Evolutionary conservation across 2,888 invertebrate genomes (phyloP).

Genomic region (Heteromyza rotundicornis): DNA sequence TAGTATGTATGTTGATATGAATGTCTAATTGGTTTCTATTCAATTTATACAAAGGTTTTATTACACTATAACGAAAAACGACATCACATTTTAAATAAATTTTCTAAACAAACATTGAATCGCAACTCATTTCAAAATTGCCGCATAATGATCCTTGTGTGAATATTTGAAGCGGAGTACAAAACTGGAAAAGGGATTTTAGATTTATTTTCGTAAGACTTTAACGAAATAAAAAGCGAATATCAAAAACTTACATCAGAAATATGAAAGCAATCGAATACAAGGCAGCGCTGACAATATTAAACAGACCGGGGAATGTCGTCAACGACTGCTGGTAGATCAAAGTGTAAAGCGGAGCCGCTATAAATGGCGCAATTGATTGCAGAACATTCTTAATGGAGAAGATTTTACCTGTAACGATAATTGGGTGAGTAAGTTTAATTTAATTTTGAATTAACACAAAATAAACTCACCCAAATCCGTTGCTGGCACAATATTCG

Average conservation of each 20-base stretch:
- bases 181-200: slow-evolving; percentile 37
- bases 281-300: slow-evolving; percentile 65
- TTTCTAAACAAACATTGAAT: background rate
- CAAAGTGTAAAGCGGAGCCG: slow-evolving; percentile 70
- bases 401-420: slow-evolving; percentile 69
- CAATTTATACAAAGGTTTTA: no score
- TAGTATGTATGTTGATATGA: no score
- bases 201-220: no score
- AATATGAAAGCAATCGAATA: slow-evolving; percentile 52
- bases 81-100: slow-evolving; percentile 1
- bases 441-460: background rate
- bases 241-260: slow-evolving; percentile 46
- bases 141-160: slow-evolving; percentile 48
- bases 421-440: background rate
- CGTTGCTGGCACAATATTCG: slow-evolving; percentile 55
- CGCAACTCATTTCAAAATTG: slow-evolving; percentile 43
- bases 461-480: slow-evolving; percentile 56
- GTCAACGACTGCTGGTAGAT: slow-evolving; percentile 69
- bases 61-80: no score
- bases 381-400: slow-evolving; percentile 72
- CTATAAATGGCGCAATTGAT: slow-evolving; percentile 68
- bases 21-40: no score
- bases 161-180: slow-evolving; percentile 50
- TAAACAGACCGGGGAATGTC: slow-evolving; percentile 68
- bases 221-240: no score